Evolutionary conservation across 2,797 vertebrate species (phyloP).

Genomic region (Ciconia nigra): DNA sequence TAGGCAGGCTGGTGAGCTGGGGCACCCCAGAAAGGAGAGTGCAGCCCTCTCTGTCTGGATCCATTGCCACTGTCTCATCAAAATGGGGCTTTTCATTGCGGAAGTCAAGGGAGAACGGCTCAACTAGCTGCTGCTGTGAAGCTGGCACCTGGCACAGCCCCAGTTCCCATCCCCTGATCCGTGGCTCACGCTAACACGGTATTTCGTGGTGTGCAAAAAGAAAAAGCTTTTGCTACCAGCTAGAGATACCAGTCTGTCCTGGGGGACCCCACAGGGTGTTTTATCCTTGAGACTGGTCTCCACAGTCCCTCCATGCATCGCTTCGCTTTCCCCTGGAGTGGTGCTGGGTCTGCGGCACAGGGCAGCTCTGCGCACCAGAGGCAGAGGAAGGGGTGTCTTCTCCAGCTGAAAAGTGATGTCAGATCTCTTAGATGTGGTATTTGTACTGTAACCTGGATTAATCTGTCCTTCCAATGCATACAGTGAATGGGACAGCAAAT

Average conservation of each 20-base stretch:
- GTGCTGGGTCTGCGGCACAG: not conserved
- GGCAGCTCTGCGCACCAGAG: rapidly evolving
- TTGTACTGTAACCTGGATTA: not conserved
- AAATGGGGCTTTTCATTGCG: not conserved
- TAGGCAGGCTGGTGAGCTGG: not conserved
- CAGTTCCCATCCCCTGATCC: not conserved
- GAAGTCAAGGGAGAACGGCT: not conserved
- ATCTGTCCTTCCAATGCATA: not conserved
- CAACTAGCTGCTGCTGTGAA: not conserved
- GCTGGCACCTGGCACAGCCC: not conserved
- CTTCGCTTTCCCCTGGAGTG: not conserved
- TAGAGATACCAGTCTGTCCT: not conserved
- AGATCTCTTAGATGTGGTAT: not conserved
- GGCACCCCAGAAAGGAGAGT: not conserved
- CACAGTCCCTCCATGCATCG: rapidly evolving
- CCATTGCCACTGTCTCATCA: not conserved
- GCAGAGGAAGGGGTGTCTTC: not conserved
- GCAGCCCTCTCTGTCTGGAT: not conserved
- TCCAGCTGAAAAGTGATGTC: not conserved
- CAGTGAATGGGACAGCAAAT: not conserved
- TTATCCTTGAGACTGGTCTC: not conserved
- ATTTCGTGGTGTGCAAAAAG: not conserved
- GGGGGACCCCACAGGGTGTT: not conserved
- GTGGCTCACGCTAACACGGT: rapidly evolving
- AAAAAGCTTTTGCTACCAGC: not conserved